These are phyloP conservation scores for Brachypteracias leptosomus DNA, from an alignment of 2,113 vertebrate species.

Conservation along the genomic window DNA sequence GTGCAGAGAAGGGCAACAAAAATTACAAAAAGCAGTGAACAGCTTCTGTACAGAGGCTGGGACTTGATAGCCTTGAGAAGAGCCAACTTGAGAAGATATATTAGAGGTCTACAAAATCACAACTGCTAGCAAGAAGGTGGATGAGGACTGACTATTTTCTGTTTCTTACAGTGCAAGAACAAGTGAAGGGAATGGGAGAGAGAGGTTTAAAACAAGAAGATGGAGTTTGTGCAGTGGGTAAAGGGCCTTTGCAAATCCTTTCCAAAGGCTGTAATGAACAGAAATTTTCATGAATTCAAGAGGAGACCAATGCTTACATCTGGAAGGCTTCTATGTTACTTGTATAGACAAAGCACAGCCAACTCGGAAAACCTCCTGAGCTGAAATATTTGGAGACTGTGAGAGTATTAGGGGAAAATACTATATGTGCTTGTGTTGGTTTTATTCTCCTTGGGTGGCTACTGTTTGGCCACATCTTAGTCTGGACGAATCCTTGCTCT, in stretches of 20 bases:
- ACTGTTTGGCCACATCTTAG: background rate
- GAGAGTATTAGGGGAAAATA: background rate
- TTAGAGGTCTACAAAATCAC: background rate
- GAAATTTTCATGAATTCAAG: background rate
- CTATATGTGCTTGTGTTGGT: background rate
- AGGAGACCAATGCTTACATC: background rate
- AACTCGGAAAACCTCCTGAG: background rate
- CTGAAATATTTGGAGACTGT: background rate
- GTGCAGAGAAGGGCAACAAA: background rate
- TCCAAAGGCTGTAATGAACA: background rate
- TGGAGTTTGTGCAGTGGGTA: background rate
- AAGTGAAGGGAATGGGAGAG: background rate
- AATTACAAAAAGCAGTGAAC: background rate
- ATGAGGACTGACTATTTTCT: background rate
- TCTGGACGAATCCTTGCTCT: background rate
- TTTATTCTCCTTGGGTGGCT: background rate
- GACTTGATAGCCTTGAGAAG: background rate
- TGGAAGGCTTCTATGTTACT: fast-evolving
- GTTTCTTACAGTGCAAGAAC: background rate
- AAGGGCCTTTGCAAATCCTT: background rate
- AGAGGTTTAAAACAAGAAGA: background rate
- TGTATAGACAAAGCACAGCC: background rate
- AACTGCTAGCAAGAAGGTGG: background rate
- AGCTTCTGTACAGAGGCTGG: background rate
- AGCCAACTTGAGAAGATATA: background rate